Evolutionary conservation across 2,888 invertebrate species (phyloP), one percentile per base, ranked within the genome.

Genomic region (Sphaeridia pumilis): DNA sequence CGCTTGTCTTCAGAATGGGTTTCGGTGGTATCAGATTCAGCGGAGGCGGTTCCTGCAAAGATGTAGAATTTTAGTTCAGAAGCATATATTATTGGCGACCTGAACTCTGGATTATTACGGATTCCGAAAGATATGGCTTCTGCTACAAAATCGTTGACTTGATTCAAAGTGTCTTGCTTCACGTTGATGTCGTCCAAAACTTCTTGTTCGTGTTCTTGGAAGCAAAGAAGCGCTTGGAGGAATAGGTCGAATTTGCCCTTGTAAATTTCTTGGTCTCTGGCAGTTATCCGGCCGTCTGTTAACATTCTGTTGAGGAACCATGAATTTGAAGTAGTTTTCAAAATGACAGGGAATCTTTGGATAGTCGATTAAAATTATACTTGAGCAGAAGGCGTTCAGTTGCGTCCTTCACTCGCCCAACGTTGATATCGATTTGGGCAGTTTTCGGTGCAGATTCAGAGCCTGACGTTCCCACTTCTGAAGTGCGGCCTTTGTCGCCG

Each of bases 141-240:
- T n/a, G 42, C 56, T 1, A 60, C 57, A 49, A 61, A 63, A 21
- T 55, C 48, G 22, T 56, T 54, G 17, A 61, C 46, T 10, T 52
- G 47, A 26, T 48, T 55, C 27, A 60, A 27, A 27, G 61, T 63
- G 36, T 59, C 60, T 17, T 46, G 24, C 45, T 63, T 63, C 25
- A 51, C 57, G 36, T 54, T 49, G 2, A 60, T 38, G 43, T 54
- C 49, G 4, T 58, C 54, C 25, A 61, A 61, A 4, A 58, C 48
- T 49, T 63, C 63, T 3, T 54, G 43, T 46, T 63, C 63, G 21
- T 57, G 20, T 44, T 63, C 63, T 53, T 63, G 63, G 28, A 60
- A 59, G 10, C 57, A 54, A n/a, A 61, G 54, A 10, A 63, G 41
- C 0, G 61, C 60, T 49, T 63, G 63, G 10, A 63, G 56, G 10